Conservation (phyloP, 2,888 invertebrate species). For the Ecliptopera silaceata region DNA sequence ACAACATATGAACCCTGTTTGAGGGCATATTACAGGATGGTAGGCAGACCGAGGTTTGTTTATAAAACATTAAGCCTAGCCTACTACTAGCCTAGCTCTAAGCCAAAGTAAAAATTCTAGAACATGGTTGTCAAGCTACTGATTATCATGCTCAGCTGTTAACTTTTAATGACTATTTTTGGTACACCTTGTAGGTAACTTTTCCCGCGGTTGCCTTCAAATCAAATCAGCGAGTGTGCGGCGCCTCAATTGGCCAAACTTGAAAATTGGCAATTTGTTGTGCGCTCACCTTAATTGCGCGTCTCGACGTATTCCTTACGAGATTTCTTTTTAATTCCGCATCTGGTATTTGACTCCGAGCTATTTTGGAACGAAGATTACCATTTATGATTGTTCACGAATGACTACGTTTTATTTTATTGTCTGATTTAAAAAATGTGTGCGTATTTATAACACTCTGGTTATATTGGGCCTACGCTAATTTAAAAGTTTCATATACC, state of each 20-base stretch:
- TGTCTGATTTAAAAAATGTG: neutral
- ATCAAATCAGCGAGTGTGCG: constrained; percentile 34
- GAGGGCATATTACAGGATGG: no score
- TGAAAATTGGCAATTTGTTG: constrained; percentile 65
- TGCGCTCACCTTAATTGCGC: constrained; percentile 48
- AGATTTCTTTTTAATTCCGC: constrained; percentile 36
- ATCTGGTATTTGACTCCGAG: constrained; percentile 23
- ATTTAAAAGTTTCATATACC: no score
- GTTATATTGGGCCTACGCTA: no score
- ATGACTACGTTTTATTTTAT: neutral
- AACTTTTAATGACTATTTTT: neutral
- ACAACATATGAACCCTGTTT: no score
- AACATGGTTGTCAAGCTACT: no score
- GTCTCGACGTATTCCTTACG: constrained; percentile 43
- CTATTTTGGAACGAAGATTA: constrained; percentile 16
- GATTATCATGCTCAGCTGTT: neutral
- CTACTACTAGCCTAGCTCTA: no score
- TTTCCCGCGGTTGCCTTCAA: constrained; percentile 24
- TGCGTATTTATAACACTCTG: no score
- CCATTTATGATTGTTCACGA: constrained; percentile 1
- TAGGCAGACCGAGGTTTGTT: no score
- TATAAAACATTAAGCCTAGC: no score
- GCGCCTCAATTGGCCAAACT: constrained; percentile 52
- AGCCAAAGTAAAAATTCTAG: no score
- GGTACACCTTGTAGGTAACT: neutral